phyloP scores from a whole-genome alignment of 2,113 vertebrate genomes.

The Megalops atlanticus region DNA sequence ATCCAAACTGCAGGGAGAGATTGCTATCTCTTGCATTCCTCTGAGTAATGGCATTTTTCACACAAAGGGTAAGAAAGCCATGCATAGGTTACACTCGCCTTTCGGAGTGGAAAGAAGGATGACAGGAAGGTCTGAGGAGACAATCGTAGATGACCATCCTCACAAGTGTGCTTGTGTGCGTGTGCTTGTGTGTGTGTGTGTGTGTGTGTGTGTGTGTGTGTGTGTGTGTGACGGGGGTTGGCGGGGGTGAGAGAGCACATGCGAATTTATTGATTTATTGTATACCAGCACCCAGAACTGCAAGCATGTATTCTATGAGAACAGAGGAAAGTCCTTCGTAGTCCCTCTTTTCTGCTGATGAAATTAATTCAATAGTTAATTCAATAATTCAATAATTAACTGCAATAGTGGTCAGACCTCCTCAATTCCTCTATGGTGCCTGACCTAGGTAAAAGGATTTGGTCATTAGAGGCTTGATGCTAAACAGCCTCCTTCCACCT shows the following conservation, averaged over 20 bases:
- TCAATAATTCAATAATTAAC: no score
- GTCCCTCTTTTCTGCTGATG: no score
- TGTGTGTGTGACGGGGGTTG: background rate
- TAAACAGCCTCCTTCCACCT: background rate
- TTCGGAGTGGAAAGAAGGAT: background rate
- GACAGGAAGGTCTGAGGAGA: background rate
- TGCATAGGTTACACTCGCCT: background rate
- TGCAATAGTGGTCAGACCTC: no score
- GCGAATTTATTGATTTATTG: background rate
- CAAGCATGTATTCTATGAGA: background rate
- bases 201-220: background rate
- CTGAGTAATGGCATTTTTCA: background rate
- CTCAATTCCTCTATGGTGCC: no score
- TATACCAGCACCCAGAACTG: background rate
- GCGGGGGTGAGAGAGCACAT: background rate
- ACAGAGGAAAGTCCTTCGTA: no score
- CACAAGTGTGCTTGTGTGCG: background rate
- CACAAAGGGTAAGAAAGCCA: background rate
- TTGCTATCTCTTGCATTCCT: background rate
- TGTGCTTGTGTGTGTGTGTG: background rate
- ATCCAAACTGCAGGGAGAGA: background rate
- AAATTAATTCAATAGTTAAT: no score
- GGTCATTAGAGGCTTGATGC: background rate
- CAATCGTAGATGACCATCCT: no score
- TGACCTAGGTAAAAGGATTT: background rate